A percentile compares a stretch with the other conserved stretches of the same genome.
Conservation (phyloP, 1,140 invertebrate genomes). For the Araneus ventricosus region DNA sequence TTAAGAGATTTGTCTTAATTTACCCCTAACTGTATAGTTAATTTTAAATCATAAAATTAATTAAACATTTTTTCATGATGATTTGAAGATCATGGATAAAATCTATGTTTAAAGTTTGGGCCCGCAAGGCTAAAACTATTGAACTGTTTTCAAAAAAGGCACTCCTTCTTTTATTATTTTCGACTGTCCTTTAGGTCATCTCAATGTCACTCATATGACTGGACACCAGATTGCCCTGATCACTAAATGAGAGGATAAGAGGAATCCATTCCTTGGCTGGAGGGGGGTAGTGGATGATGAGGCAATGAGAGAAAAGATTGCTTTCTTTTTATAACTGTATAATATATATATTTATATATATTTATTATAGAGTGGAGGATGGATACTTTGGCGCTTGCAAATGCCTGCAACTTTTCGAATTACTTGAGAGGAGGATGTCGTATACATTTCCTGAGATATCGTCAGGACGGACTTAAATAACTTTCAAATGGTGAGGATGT, state of each 20-base stretch:
- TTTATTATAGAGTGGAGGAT: slow-evolving; percentile 6
- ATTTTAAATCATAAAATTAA: no score
- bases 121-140: background rate
- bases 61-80: no score
- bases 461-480: background rate
- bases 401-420: background rate
- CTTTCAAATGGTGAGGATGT: background rate
- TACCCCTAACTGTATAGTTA: no score
- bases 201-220: background rate
- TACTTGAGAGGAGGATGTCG: background rate
- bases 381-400: slow-evolving; percentile 13
- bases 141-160: background rate
- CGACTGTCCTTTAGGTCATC: background rate
- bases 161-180: background rate
- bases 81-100: no score
- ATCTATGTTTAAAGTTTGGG: no score
- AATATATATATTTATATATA: no score
- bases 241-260: background rate
- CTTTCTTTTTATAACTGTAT: background rate
- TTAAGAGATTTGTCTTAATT: no score
- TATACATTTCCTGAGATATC: background rate
- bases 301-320: background rate
- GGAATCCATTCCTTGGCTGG: background rate
- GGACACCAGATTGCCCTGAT: slow-evolving; percentile 23
- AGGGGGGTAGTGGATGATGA: background rate